Percentiles rank a stretch among this genome's conserved stretches.
Evolutionary conservation across 1,140 invertebrate genomes (phyloP).

Genomic region (Bombyx mandarina): DNA sequence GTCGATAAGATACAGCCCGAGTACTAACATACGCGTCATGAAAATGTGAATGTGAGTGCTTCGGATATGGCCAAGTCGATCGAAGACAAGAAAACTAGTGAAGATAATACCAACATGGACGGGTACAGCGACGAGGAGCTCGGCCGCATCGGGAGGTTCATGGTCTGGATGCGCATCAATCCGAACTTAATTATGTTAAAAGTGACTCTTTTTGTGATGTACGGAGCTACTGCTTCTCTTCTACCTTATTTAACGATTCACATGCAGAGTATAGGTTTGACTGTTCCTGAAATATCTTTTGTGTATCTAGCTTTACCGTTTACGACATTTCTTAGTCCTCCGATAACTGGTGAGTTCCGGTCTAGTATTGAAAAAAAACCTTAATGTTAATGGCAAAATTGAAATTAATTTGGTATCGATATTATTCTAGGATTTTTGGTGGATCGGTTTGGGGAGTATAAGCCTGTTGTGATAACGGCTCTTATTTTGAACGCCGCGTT

Average conservation of each 20-base stretch:
- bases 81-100: constrained; percentile 54
- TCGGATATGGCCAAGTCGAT: constrained; percentile 41
- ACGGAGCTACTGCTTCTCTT: constrained; percentile 84
- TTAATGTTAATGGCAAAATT: not conserved
- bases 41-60: constrained; percentile 42
- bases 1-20: constrained; percentile 61
- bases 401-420: not conserved
- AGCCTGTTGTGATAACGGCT: constrained; percentile 81
- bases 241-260: constrained; percentile 88
- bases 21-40: constrained; percentile 35
- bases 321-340: constrained; percentile 84
- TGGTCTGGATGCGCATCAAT: constrained; percentile 72
- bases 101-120: constrained; percentile 50
- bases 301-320: constrained; percentile 87
- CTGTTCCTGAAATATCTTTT: constrained; percentile 86
- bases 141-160: constrained; percentile 35
- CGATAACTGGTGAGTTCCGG: constrained; percentile 77
- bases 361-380: constrained; percentile 2
- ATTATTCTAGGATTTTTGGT: constrained; percentile 78
- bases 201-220: constrained; percentile 84
- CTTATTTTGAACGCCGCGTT: constrained; percentile 80
- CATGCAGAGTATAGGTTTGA: constrained; percentile 89
- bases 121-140: constrained; percentile 41
- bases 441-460: constrained; percentile 86
- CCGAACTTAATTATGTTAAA: constrained; percentile 83